Evolutionary conservation across 2,888 invertebrate species (phyloP).

Genomic region (Ommatoiulus sabulosus): DNA sequence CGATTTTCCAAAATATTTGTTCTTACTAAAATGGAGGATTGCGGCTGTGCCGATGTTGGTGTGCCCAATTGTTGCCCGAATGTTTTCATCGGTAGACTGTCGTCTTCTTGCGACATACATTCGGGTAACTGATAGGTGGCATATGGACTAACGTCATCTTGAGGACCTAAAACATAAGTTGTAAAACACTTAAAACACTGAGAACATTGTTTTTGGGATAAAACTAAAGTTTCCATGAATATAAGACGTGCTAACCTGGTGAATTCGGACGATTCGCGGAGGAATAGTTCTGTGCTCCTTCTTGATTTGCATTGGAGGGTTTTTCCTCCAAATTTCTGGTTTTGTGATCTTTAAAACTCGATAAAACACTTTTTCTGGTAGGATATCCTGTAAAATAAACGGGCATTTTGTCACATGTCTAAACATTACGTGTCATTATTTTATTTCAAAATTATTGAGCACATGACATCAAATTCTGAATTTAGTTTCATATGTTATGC

Average conservation of each 20-base stretch:
- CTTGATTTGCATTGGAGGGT: not conserved
- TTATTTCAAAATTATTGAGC: no score
- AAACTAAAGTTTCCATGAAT: no score
- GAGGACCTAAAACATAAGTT: constrained; percentile 16
- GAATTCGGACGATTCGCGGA: constrained; percentile 12
- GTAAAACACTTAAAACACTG: no score
- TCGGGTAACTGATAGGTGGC: constrained; percentile 59
- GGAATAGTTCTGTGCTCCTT: not conserved
- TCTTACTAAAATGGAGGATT: constrained; percentile 46
- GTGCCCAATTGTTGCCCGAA: constrained; percentile 56
- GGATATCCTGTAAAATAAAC: not conserved
- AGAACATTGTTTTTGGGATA: no score
- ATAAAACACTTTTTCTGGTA: constrained; percentile 46
- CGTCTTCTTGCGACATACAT: constrained; percentile 51
- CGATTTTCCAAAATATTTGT: not conserved
- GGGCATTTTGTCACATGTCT: no score
- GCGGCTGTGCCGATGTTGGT: not conserved
- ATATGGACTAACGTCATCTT: constrained; percentile 59
- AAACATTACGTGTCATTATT: no score
- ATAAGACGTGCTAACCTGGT: not conserved
- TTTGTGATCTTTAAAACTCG: constrained; percentile 18
- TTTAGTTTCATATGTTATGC: no score
- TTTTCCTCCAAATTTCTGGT: not conserved
- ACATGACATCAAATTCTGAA: no score
- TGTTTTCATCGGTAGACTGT: constrained; percentile 54